Percentiles rank a stretch among this genome's conserved stretches.
Conservation (phyloP, 2,113 vertebrate genomes). For the Vireo altiloquus region DNA sequence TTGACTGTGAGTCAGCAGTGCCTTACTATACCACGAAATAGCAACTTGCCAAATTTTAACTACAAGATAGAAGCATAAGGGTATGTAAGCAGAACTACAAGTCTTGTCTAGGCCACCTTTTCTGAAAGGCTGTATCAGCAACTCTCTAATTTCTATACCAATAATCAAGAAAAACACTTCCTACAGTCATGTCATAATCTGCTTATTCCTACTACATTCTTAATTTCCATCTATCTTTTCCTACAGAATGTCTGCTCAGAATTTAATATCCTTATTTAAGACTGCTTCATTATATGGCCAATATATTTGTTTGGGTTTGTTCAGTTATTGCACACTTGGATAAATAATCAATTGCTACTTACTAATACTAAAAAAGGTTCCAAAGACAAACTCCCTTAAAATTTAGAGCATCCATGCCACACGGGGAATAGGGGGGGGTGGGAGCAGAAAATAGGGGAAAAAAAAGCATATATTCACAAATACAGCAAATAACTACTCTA, state of each 20-base stretch:
- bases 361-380: neutral
- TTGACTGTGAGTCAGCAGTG: neutral
- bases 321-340: neutral
- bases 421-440: fast-evolving
- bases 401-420: neutral
- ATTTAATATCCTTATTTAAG: neutral
- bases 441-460: fast-evolving
- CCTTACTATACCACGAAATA: neutral
- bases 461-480: neutral
- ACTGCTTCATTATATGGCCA: neutral
- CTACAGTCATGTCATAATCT: neutral
- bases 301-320: neutral
- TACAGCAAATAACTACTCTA: neutral
- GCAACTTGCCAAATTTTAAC: neutral
- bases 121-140: neutral
- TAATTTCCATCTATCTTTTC: neutral
- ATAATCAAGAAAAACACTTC: neutral
- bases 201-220: neutral
- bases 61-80: neutral
- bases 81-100: neutral
- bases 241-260: neutral
- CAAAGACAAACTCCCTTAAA: neutral
- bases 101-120: neutral
- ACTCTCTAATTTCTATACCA: neutral
- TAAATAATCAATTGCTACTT: neutral